Evolutionary conservation across 2,797 vertebrate genomes (phyloP).

Genomic region (Taenioides sp.): DNA sequence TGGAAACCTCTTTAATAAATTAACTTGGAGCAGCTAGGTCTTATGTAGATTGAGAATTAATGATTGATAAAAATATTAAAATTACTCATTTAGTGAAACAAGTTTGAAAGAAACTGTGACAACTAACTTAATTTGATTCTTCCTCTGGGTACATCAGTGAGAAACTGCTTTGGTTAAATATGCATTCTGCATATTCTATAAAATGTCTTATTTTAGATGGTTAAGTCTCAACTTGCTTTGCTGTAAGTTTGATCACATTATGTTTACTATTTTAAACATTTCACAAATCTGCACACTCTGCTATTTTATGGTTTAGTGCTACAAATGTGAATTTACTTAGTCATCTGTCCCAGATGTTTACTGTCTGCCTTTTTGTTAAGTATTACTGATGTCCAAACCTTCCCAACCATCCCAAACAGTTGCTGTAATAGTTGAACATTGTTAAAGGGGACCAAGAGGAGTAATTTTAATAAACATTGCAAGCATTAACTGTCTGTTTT

Average conservation of each 20-base stretch:
- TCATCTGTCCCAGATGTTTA: constrained; percentile 21
- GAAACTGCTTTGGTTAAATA: constrained; percentile 62
- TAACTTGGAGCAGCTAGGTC: constrained; percentile 21
- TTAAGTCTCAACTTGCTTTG: constrained; percentile 18
- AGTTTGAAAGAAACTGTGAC: constrained; percentile 51
- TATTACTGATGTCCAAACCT: constrained; percentile 18
- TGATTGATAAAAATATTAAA: constrained; percentile 22
- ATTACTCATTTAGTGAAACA: constrained; percentile 5
- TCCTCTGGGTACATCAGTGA: constrained; percentile 40
- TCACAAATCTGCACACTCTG: neutral
- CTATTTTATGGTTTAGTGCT: constrained; percentile 2
- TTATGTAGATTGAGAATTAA: constrained; percentile 28
- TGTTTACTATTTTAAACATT: constrained; percentile 13
- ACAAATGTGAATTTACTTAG: constrained; percentile 16
- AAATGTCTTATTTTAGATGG: constrained; percentile 26
- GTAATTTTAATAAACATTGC: constrained; percentile 94
- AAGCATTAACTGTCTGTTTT: constrained; percentile 78
- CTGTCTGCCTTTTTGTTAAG: constrained; percentile 12
- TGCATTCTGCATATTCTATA: constrained; percentile 83
- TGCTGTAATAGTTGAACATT: constrained; percentile 68
- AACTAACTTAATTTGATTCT: constrained; percentile 51
- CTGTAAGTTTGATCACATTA: constrained; percentile 9
- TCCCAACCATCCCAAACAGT: neutral
- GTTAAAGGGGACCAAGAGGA: constrained; percentile 90
- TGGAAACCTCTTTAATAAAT: constrained; percentile 34